Evolutionary conservation across 2,113 vertebrate species (phyloP).

Genomic region (Macquaria ambigua): DNA sequence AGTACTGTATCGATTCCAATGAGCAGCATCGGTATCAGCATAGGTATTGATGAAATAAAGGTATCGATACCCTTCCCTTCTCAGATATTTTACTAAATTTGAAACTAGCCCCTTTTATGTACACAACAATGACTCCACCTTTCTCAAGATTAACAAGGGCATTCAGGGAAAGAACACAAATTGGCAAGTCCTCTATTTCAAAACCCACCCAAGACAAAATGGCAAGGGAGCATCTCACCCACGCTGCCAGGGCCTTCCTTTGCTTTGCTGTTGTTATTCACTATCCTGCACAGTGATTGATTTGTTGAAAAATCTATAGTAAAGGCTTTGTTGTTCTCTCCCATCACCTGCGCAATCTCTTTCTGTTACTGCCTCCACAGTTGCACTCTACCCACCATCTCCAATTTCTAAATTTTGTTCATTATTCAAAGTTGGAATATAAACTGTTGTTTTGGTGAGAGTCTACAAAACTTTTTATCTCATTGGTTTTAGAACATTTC

Average conservation of each 20-base stretch:
- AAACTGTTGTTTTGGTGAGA: slow-evolving; percentile 1
- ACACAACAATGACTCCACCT: slow-evolving; percentile 55
- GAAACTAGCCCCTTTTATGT: slow-evolving; percentile 30
- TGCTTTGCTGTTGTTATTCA: slow-evolving; percentile 69
- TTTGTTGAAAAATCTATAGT: slow-evolving; percentile 84
- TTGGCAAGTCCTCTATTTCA: slow-evolving; percentile 71
- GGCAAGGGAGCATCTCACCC: slow-evolving; percentile 72
- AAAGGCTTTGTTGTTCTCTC: slow-evolving; percentile 79
- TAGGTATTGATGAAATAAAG: neutral
- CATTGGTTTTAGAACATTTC: slow-evolving; percentile 3
- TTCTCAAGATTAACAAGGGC: slow-evolving; percentile 55
- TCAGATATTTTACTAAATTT: slow-evolving; percentile 9
- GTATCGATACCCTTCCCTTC: neutral
- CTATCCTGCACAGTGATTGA: slow-evolving; percentile 76
- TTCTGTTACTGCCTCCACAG: slow-evolving; percentile 48
- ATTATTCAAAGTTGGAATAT: slow-evolving; percentile 11
- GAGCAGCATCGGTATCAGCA: neutral
- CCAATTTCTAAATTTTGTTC: neutral
- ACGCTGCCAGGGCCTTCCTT: slow-evolving; percentile 76
- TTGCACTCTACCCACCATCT: slow-evolving; percentile 21
- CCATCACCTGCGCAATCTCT: slow-evolving; percentile 65
- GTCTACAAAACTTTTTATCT: slow-evolving; percentile 13
- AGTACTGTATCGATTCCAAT: neutral
- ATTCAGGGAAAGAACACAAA: slow-evolving; percentile 61
- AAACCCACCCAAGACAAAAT: slow-evolving; percentile 75